phyloP scores from a whole-genome alignment of 92 coral and sea anemone genomes.

The Diadumene lineata region DNA sequence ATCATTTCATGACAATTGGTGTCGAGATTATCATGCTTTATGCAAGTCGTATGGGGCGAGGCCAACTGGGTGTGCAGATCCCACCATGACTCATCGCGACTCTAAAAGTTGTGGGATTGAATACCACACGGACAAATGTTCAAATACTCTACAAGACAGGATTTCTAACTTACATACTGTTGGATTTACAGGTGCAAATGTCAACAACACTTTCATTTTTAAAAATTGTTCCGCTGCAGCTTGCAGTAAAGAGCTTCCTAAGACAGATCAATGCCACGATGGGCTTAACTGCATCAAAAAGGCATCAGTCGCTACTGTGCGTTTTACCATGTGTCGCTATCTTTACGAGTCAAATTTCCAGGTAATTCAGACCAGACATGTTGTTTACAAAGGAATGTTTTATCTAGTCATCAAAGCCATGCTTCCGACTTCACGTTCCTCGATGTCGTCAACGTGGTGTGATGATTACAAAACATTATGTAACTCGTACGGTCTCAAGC shows the following conservation, averaged over 20 bases:
- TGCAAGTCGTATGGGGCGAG: constrained; percentile 59
- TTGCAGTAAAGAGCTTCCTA: constrained; percentile 33
- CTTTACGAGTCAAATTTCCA: constrained; percentile 27
- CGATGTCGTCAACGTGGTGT: constrained; percentile 44
- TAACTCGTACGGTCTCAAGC: constrained; percentile 34
- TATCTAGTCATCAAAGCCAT: constrained; percentile 43
- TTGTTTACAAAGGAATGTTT: constrained; percentile 39
- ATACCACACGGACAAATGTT: background rate
- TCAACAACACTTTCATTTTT: constrained; percentile 42
- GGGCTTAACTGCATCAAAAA: constrained; percentile 33
- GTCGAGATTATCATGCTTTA: constrained; percentile 56
- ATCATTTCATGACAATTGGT: constrained; percentile 54
- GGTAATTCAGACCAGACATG: constrained; percentile 26
- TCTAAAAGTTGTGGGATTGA: constrained; percentile 13
- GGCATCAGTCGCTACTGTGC: constrained; percentile 17
- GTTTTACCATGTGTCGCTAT: constrained; percentile 15
- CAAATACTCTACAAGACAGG: background rate
- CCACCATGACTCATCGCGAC: constrained; percentile 10
- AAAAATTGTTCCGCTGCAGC: constrained; percentile 26
- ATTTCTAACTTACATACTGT: background rate
- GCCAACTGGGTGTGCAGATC: constrained; percentile 50
- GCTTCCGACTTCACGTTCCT: constrained; percentile 34
- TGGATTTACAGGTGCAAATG: constrained; percentile 36
- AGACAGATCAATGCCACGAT: constrained; percentile 37
- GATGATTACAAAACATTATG: constrained; percentile 47